Evolutionary conservation across 92 coral and sea anemone species (phyloP).

Genomic region (Virgularia gustaviana): DNA sequence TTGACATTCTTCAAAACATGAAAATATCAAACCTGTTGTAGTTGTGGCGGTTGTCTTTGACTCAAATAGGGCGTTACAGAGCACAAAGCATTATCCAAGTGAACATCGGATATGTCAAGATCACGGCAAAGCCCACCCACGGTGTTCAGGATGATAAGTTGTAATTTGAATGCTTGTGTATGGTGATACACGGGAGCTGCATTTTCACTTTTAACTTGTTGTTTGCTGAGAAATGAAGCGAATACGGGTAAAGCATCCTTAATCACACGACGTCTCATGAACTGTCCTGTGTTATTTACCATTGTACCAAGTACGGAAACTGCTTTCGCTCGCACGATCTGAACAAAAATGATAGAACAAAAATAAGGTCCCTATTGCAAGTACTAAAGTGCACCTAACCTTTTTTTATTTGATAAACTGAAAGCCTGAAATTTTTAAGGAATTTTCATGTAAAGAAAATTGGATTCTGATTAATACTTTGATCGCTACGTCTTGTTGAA

Average conservation of each 20-base stretch:
- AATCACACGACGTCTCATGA: slow-evolving; percentile 85
- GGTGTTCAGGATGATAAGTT: slow-evolving; percentile 61
- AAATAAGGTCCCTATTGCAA: neutral
- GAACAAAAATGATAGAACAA: neutral
- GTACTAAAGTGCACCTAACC: too few species aligned
- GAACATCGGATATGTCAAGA: slow-evolving; percentile 64
- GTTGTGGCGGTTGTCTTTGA: slow-evolving; percentile 65
- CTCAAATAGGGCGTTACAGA: slow-evolving; percentile 77
- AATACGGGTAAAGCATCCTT: slow-evolving; percentile 76
- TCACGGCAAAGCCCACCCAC: slow-evolving; percentile 75
- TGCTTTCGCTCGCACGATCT: slow-evolving; percentile 81
- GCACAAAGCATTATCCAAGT: slow-evolving; percentile 56
- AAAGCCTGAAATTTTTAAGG: too few species aligned
- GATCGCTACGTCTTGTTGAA: too few species aligned
- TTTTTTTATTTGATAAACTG: too few species aligned
- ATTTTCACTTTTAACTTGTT: slow-evolving; percentile 62
- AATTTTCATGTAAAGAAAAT: too few species aligned
- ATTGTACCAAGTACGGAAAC: slow-evolving; percentile 73
- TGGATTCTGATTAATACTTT: too few species aligned
- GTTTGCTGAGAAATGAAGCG: slow-evolving; percentile 66
- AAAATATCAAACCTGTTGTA: slow-evolving; percentile 65
- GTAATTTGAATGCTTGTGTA: slow-evolving; percentile 73
- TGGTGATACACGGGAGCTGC: slow-evolving; percentile 83
- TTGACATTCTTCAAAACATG: neutral
- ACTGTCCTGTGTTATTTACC: slow-evolving; percentile 84